phyloP scores from a whole-genome alignment of 2,797 vertebrate genomes.

The Myripristis jacobus region DNA sequence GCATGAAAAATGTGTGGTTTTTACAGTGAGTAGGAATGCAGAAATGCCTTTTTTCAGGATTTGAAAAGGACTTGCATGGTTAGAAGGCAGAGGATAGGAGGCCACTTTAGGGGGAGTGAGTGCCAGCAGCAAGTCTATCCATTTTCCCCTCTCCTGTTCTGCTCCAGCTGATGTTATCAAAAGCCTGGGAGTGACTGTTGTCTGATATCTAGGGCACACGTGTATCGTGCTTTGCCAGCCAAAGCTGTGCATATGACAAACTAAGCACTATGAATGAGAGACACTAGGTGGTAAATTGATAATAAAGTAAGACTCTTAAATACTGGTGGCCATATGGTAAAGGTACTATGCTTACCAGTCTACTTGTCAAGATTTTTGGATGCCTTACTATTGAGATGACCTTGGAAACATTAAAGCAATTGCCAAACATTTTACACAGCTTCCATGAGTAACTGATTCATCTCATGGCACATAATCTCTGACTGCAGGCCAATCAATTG shows the following conservation, averaged over 20 bases:
- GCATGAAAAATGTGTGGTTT: constrained; percentile 2
- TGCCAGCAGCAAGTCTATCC: constrained; percentile 62
- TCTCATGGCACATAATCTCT: constrained; percentile 28
- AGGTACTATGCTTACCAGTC: not conserved
- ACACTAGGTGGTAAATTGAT: constrained; percentile 1
- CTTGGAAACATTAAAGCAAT: not conserved
- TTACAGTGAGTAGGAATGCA: constrained; percentile 17
- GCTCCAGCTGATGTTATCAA: constrained; percentile 75
- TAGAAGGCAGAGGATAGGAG: constrained; percentile 33
- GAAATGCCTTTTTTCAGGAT: constrained; percentile 33
- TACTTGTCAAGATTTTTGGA: not conserved
- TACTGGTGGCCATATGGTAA: constrained; percentile 10
- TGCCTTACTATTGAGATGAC: too few species aligned
- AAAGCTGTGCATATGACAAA: constrained; percentile 50
- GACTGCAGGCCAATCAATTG: constrained; percentile 10
- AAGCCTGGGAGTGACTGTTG: constrained; percentile 71
- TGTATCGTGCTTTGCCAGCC: constrained; percentile 55
- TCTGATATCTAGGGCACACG: constrained; percentile 75
- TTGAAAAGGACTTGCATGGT: constrained; percentile 47
- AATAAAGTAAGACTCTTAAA: constrained; percentile 30
- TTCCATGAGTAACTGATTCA: constrained; percentile 14
- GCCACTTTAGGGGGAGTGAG: constrained; percentile 47
- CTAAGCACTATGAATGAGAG: constrained; percentile 34
- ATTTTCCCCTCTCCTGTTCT: constrained; percentile 63
- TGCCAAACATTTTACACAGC: not conserved